Percentiles rank a stretch among this genome's conserved stretches.
phyloP scores from a whole-genome alignment of 2,113 vertebrate species.

The Procapra przewalskii region DNA sequence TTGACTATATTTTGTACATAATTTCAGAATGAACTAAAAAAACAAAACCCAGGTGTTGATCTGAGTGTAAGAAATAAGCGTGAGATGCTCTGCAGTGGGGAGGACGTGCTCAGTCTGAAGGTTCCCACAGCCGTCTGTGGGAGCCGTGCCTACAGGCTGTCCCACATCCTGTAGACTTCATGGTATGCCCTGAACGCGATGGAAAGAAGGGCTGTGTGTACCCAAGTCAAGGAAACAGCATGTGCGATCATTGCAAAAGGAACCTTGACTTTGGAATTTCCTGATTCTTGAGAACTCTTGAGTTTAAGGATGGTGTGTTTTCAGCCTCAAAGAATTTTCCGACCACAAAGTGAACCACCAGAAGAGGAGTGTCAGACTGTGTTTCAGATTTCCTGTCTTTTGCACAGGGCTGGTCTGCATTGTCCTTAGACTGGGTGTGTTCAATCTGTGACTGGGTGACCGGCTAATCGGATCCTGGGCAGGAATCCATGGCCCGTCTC shows the following conservation, averaged over 20 bases:
- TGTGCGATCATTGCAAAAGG: slow-evolving; percentile 46
- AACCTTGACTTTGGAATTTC: slow-evolving; percentile 70
- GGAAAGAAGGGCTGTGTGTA: neutral
- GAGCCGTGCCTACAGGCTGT: neutral
- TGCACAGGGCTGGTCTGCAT: neutral
- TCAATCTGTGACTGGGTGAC: neutral
- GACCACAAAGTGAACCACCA: slow-evolving; percentile 53
- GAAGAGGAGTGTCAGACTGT: neutral
- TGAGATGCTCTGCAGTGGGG: neutral
- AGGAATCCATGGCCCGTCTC: neutral
- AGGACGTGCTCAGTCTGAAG: neutral
- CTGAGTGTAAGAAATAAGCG: neutral
- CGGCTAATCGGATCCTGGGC: neutral
- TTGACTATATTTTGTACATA: neutral
- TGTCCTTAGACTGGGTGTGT: neutral
- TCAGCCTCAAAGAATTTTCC: slow-evolving; percentile 66
- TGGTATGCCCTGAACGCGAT: neutral
- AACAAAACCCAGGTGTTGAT: neutral
- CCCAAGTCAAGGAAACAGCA: slow-evolving; percentile 36
- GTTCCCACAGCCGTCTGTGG: rapidly evolving
- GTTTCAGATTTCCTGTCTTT: neutral
- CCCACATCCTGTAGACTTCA: neutral
- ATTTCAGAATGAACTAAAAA: neutral
- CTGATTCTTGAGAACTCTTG: slow-evolving; percentile 51
- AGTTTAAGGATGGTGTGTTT: slow-evolving; percentile 58